Base-by-base conservation (phyloP, 2,888 invertebrate genomes). In the Xestia rhomboidea region DNA sequence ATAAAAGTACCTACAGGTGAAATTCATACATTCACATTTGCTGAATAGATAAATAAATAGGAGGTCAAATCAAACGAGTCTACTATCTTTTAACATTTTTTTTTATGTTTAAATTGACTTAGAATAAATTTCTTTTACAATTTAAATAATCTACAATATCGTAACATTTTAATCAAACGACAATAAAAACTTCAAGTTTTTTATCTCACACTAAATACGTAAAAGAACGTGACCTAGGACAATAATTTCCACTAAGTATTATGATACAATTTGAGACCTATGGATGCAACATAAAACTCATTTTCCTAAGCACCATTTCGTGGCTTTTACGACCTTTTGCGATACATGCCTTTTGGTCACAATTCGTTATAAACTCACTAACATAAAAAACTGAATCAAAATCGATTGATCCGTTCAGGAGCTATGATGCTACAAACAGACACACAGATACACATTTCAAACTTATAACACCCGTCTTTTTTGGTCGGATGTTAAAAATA, bases 1-100 rank as follows among this genome's bases (percentile, higher is more conserved):
- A 81, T 77, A 67, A 75, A 46, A 62, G 7, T 57, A 46, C 4
- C 15, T 18, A 62, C 63, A 71, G 60, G 70, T 81, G 21, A 71
- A 46, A n/a, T 64, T 18, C 6, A 60, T 71, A 69, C 57, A 34
- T 30, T 73, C 0, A 30, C 54, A 44, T 54, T 73, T 11, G 21
- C 60, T 30, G 67, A n/a, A 51, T 74, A 81, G 71, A 66, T 74
- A 81, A 73, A 66, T 46, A 67, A 51, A 13, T 8, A 0, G 54
- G 81, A 85, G 57, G 68, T 73, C 68, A 67, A 57, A 51, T 46
- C 1, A 41, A 67, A 68, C 8, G 3, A 41, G 18, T 1, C 2
- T 21, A 41, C 4, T 21, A n/a, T 38, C 5, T 15, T 30, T 10
- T 34, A 7, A 3, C 24, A 54, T 30, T 15, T 60, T n/a, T n/a